Conservation (phyloP, 1,140 invertebrate genomes). For the Octopus sinensis region DNA sequence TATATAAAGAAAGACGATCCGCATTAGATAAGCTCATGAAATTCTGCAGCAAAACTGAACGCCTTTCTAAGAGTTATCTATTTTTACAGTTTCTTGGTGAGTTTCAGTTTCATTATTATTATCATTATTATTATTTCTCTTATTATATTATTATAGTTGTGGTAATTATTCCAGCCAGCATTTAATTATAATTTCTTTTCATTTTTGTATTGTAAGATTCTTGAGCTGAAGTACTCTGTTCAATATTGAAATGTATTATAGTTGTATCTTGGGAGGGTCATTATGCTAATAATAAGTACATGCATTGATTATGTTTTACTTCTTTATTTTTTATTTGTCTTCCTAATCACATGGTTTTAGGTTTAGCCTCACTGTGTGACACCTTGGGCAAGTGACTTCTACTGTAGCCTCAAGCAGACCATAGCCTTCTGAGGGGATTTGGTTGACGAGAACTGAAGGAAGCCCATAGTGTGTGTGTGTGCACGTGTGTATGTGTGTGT, state of each 20-base stretch:
- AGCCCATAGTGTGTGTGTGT: no score
- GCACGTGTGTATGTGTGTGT: no score
- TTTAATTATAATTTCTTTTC: background rate
- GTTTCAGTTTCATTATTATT: background rate
- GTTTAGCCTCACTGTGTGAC: no score
- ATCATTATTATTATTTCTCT: no score
- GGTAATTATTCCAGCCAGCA: background rate
- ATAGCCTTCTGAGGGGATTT: no score
- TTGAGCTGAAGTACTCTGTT: background rate
- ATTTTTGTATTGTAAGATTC: background rate
- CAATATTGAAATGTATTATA: background rate
- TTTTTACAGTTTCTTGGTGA: conserved; percentile 9
- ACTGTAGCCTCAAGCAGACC: no score
- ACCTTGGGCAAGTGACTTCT: no score
- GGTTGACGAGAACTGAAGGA: no score
- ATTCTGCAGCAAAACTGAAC: conserved; percentile 32
- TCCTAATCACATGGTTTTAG: no score
- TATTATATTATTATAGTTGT: no score
- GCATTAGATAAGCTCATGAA: conserved; percentile 36
- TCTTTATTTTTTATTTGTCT: no score
- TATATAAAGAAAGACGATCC: conserved; percentile 31
- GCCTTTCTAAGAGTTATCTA: conserved; percentile 20
- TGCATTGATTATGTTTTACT: no score
- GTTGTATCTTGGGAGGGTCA: background rate
- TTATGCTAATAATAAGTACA: background rate